phyloP scores from a whole-genome alignment of 2,113 vertebrate genomes.

The Maylandia zebra region DNA sequence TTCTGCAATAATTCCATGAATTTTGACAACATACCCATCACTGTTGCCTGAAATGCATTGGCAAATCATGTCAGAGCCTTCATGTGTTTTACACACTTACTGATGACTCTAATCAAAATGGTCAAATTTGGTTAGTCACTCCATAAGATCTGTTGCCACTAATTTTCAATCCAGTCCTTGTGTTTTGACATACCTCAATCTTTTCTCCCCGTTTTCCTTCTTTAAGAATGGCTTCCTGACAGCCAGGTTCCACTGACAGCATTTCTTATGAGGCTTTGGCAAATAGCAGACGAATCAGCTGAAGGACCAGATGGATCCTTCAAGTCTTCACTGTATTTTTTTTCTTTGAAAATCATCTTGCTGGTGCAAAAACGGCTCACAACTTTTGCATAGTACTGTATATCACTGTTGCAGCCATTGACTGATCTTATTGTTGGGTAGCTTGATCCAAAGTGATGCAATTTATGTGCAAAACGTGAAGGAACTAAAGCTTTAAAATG shows the following conservation, averaged over 20 bases:
- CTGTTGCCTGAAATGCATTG: background rate
- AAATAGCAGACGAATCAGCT: background rate
- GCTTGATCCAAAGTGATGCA: background rate
- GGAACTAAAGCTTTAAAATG: background rate
- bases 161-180: background rate
- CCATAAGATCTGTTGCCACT: background rate
- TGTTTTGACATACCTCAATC: background rate
- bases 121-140: background rate
- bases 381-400: background rate
- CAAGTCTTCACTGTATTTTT: background rate
- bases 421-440: background rate
- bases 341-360: background rate
- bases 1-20: background rate
- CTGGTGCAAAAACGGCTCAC: background rate
- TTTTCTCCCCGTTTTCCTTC: background rate
- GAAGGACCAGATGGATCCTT: background rate
- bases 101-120: background rate
- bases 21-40: background rate
- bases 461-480: background rate
- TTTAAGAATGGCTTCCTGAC: background rate
- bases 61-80: background rate
- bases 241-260: background rate
- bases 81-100: background rate
- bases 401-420: background rate
- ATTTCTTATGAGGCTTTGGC: background rate